phyloP scores from a whole-genome alignment of 2,797 vertebrate genomes.

The Clarias platycephalus region DNA sequence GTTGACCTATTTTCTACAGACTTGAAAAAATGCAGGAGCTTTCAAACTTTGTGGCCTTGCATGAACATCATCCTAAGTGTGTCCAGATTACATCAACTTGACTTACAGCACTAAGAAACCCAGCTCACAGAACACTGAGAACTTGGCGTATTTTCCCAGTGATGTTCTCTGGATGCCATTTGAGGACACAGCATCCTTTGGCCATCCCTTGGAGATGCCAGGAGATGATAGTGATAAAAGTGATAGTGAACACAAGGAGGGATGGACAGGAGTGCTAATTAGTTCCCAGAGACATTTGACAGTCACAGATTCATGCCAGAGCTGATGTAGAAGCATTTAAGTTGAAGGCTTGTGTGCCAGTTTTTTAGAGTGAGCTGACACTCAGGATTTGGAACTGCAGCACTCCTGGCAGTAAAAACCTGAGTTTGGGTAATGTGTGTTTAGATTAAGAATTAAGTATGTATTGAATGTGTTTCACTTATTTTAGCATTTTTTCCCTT shows the following conservation, averaged over 20 bases:
- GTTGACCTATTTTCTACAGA: neutral
- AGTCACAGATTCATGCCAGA: slow-evolving; percentile 23
- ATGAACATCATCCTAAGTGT: neutral
- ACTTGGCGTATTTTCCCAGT: slow-evolving; percentile 8
- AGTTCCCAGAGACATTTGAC: neutral
- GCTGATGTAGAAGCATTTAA: slow-evolving; percentile 7
- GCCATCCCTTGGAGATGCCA: slow-evolving; percentile 19
- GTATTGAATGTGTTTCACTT: neutral
- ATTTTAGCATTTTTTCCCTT: neutral
- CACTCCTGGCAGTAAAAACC: slow-evolving; percentile 18
- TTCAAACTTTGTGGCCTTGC: neutral
- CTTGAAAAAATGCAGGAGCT: neutral
- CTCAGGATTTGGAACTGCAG: slow-evolving; percentile 28
- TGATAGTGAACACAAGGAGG: neutral
- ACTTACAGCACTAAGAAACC: slow-evolving; percentile 1
- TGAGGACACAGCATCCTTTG: slow-evolving; percentile 5
- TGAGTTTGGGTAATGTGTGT: neutral
- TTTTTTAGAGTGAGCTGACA: slow-evolving; percentile 31
- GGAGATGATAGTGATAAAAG: slow-evolving; percentile 11
- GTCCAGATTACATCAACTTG: neutral
- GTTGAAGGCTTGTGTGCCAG: slow-evolving; percentile 5
- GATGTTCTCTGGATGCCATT: neutral
- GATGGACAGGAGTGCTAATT: slow-evolving; percentile 20
- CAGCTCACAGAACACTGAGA: slow-evolving; percentile 1
- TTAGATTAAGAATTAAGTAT: neutral